Evolutionary conservation across 2,888 invertebrate species (phyloP), one percentile per base, ranked within the genome.

Genomic region (Archaeoteleia sp.): DNA sequence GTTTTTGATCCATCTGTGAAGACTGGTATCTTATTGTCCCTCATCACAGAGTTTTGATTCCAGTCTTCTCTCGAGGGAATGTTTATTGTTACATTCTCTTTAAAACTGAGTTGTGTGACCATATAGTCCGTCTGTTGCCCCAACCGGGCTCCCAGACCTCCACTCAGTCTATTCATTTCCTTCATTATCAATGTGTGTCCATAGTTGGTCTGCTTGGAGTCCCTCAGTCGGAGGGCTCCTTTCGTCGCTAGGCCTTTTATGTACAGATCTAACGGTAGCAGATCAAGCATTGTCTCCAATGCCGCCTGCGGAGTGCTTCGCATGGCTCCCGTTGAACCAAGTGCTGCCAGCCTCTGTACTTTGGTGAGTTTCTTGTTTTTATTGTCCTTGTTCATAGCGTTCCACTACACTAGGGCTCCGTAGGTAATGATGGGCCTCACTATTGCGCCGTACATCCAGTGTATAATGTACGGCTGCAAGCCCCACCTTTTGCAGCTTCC

Each of bases 211-310:
- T 45, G 30, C 6, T 34, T 17, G 1, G 35, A 4, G 3, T 15
- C 27, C 10, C 14, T 57, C 17, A 65, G 34, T 30, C 53, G 48
- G 80, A 82, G 35, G 35, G 71, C 45, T 17, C 54, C 37, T 15
- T 20, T 46, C 9, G 40, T 30, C 1, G 45, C 60, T 35, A 48
- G 42, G 2, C 14, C 23, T 30, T 61, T 39, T 3, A 70, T 29
- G 37, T 7, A 6, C 5, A 49, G 9, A 1, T 45, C 40, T 0
- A 66, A 34, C 0, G 61, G 60, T 9, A 48, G 53, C n/a, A 62
- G 12, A 12, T 43, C 5, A 20, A 20, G 5, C 3, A 20, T 2
- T 20, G 20, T 5, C 5, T 20, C 20, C 5, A 20, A 5, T 4
- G 20, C 20, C 20, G 20, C 20, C 5, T 20, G 20, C 20, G 60